Evolutionary conservation across 2,797 vertebrate species (phyloP), one percentile per base, ranked within the genome.

Genomic region (Peromyscus eremicus): DNA sequence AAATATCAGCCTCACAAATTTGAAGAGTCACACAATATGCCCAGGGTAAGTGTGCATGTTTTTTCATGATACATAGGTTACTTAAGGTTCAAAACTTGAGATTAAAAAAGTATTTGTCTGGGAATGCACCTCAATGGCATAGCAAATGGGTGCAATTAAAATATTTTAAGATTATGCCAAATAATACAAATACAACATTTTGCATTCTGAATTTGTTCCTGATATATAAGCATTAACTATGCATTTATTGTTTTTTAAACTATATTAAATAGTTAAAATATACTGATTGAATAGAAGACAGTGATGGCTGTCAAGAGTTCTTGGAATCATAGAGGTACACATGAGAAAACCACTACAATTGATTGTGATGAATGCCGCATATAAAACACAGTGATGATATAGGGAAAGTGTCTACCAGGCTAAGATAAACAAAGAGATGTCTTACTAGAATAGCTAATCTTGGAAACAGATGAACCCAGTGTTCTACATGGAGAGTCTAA

Each of bases 1-100:
- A 92, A 83, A 62, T 43, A 6, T 73, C 37, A 94, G 75, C 43
- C 83, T 70, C 85, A 86, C 46, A 76, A 46, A 80, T 92, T 86
- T 94, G 70, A 94, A 64, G 32, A 87, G 40, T 81, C 85, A 83
- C 11, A 76, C 68, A 83, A 32, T 86, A 70, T n/a, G 5, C 23
- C 23, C 70, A 79, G 37, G 82, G 64, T 82, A 66, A 75, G 27
- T 11, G 5, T 29, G 0, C 2, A 6, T 60, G n/a, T 17, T 62
- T 66, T 52, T 27, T 10, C 23, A 34, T 40, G 34, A 27, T 21
- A 57, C 64, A 25, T 46, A 62, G 19, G 25, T 89, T 79, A 66
- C 29, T 62, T 62, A 85, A 64, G 16, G 29, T 95, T 93, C 80
- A 90, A 92, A 85, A 25, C 11, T 0, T 49, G 71, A 91, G 70